Percentiles rank a stretch among this genome's conserved stretches.
phyloP scores from a whole-genome alignment of 2,888 invertebrate genomes.

The Diploptera punctata region DNA sequence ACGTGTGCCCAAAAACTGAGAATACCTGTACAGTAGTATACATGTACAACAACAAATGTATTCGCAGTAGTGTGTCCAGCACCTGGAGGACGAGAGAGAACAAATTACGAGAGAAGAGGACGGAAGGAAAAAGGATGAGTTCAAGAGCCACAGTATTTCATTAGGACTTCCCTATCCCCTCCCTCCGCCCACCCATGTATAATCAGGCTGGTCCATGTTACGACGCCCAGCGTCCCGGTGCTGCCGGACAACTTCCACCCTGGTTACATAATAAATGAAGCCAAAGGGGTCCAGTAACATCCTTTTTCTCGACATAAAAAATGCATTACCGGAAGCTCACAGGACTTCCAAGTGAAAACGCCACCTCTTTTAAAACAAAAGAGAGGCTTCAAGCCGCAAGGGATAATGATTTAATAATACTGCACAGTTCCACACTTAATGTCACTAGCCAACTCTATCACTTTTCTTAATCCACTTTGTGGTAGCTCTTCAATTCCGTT shows the following conservation, averaged over 20 bases:
- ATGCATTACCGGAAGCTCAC: conserved; percentile 24
- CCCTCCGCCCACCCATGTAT: no score
- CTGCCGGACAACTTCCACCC: conserved; percentile 14
- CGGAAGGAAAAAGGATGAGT: conserved; percentile 11
- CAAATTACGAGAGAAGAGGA: not conserved
- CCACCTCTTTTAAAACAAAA: conserved; percentile 30
- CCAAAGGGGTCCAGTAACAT: conserved; percentile 23
- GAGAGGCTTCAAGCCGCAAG: conserved; percentile 9
- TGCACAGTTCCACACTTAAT: conserved; percentile 7
- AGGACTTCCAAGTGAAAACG: conserved; percentile 21
- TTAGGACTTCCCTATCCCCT: not conserved
- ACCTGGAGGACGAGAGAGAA: not conserved
- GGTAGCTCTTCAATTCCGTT: no score
- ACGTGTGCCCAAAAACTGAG: no score
- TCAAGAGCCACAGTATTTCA: conserved; percentile 20
- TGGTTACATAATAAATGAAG: conserved; percentile 28
- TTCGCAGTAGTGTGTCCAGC: no score
- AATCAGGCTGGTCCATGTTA: conserved; percentile 3
- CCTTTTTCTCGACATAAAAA: conserved; percentile 21
- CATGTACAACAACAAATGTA: no score
- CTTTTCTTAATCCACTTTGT: no score
- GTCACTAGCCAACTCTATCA: no score
- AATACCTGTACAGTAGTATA: no score
- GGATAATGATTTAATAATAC: conserved; percentile 26
- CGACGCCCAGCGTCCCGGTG: conserved; percentile 12